Percentiles rank a stretch among this genome's conserved stretches.
phyloP scores from a whole-genome alignment of 2,113 vertebrate species.

The Seriola aureovittata region DNA sequence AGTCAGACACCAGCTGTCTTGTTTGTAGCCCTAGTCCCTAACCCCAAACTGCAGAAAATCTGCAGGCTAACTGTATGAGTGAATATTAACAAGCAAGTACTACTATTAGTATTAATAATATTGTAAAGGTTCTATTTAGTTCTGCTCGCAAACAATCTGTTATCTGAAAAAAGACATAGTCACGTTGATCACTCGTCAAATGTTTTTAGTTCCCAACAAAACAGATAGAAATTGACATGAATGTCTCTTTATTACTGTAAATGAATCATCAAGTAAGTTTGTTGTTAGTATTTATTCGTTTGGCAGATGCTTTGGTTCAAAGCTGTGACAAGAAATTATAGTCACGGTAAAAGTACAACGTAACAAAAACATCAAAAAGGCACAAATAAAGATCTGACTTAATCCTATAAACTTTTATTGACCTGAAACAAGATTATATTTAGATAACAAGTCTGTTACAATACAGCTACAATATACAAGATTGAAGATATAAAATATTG shows the following conservation, averaged over 20 bases:
- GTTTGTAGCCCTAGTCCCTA: neutral
- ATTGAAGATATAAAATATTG: too few relatives aligned
- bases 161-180: neutral
- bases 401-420: too few relatives aligned
- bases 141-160: neutral
- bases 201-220: too few relatives aligned
- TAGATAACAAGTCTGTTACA: neutral
- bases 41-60: neutral
- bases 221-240: too few relatives aligned
- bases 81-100: neutral
- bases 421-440: too few relatives aligned
- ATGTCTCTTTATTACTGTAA: too few relatives aligned
- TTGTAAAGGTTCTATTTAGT: neutral
- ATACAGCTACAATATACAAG: neutral
- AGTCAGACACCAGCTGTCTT: neutral
- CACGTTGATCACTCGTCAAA: neutral
- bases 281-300: neutral
- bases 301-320: neutral
- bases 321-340: too few relatives aligned
- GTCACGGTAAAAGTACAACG: too few relatives aligned
- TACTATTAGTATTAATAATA: neutral
- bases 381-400: too few relatives aligned
- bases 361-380: too few relatives aligned
- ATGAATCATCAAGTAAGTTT: too few relatives aligned
- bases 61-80: neutral